Evolutionary conservation across 2,113 vertebrate species (phyloP).

Genomic region (Rynchops niger): DNA sequence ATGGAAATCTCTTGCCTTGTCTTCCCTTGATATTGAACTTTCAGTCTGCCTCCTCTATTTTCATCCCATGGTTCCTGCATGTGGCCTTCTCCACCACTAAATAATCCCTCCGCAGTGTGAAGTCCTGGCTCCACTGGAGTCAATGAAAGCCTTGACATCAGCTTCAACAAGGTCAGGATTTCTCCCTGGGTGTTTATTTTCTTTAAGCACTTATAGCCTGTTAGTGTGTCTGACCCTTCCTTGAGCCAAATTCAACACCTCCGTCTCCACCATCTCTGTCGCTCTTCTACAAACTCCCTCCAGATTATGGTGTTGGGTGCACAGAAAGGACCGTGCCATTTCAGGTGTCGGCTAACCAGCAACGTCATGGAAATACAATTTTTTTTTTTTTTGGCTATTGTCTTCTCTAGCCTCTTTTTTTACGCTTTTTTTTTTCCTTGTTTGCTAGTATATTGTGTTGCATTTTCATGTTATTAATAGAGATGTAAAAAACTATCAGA

Average conservation of each 20-base stretch:
- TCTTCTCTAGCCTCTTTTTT: neutral
- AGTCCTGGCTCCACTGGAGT: neutral
- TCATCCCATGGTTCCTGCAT: neutral
- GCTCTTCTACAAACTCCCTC: neutral
- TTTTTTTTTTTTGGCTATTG: neutral
- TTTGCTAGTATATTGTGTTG: neutral
- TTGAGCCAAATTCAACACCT: slow-evolving; percentile 40
- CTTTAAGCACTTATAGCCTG: neutral
- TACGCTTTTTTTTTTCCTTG: neutral
- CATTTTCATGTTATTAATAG: neutral
- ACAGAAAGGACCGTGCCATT: neutral
- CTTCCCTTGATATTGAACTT: neutral
- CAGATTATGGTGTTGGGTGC: neutral
- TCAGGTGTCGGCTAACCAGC: neutral
- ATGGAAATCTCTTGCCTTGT: neutral
- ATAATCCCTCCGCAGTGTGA: neutral
- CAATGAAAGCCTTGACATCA: neutral
- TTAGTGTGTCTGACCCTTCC: neutral
- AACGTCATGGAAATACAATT: neutral
- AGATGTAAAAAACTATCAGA: neutral
- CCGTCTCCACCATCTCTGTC: neutral
- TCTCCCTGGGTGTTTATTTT: slow-evolving; percentile 28
- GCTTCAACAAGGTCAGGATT: neutral
- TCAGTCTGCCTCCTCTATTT: neutral
- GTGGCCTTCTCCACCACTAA: neutral